Evolutionary conservation across 2,797 vertebrate genomes (phyloP), one percentile per base, ranked within the genome.

Genomic region (Coracias cyanogaster): DNA sequence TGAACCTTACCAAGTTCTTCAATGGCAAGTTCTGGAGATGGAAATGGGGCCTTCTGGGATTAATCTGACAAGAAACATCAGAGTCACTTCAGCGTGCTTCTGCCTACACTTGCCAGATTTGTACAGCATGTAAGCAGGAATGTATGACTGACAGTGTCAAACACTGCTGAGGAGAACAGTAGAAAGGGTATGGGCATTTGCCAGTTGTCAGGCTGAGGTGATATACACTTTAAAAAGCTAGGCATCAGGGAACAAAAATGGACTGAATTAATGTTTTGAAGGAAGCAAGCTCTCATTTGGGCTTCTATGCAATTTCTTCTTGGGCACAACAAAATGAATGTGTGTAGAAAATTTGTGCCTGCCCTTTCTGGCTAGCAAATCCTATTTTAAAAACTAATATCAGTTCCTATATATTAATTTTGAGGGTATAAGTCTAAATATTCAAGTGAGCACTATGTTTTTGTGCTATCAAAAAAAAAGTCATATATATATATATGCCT

Each of bases 41-140:
- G 48, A 91, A 94, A 67, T 52, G 24, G 18, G 52, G 6, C 31
- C 66, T 96, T 70, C 77, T 94, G 80, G 51, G 83, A 84, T 92
- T 93, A 92, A 90, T 82, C 89, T 96, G 92, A 85, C 85, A 86
- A 76, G 71, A 95, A 91, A 89, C 64, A 94, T 94, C 66, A 70
- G 49, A 89, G 77, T 79, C 80, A 91, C 33, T 93, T 84, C 65
- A 65, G 22, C 6, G 4, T 82, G 70, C 41, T 94, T 88, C 93
- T 94, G 77, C 85, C 87, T 90, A 89, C 78, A 28, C 70, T 91
- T 96, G 70, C 90, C 70, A 80, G 60, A 91, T 58, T 83, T 84
- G 66, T 82, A 55, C 66, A 84, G 55, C 51, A 26, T 29, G n/a
- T 46, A 70, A 95, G 77, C 73, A 87, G 37, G 69, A 84, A 83